Conservation (phyloP, 2,888 invertebrate genomes). For the Petrolisthes manimaculis region DNA sequence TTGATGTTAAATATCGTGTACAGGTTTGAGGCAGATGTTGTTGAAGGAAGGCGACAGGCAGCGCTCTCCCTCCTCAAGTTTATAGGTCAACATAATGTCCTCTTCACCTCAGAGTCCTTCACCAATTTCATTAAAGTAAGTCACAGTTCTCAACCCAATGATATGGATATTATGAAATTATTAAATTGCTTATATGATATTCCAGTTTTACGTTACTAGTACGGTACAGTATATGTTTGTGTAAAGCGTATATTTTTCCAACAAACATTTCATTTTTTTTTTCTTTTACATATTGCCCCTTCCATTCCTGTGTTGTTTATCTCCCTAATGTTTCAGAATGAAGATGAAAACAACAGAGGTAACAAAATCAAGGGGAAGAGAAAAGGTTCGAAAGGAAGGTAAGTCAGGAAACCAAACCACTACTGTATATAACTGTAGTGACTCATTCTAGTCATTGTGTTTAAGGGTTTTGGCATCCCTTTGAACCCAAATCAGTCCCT, state of each 20-base stretch:
- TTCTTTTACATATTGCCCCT: no score
- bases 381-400: conserved; percentile 49
- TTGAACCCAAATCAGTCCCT: no score
- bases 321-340: conserved; percentile 19
- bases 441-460: no score
- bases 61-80: conserved; percentile 41
- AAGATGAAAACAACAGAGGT: conserved; percentile 27
- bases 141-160: neutral
- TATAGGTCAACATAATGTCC: conserved; percentile 39
- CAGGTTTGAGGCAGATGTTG: conserved; percentile 51
- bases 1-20: neutral
- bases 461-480: no score
- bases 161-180: no score
- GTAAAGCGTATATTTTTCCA: no score
- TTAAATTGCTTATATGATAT: no score
- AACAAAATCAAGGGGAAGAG: neutral
- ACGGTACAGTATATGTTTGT: no score
- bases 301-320: no score
- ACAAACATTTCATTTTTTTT: no score
- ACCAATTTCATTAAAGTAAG: conserved; percentile 49
- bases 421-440: no score
- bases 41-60: conserved; percentile 41
- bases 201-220: no score
- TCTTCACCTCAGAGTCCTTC: conserved; percentile 50
- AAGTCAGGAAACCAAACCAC: neutral